Evolutionary conservation across 37 sponge, comb jelly and placozoan species (phyloP).

Genomic region (Aphrocallistes beatrix): DNA sequence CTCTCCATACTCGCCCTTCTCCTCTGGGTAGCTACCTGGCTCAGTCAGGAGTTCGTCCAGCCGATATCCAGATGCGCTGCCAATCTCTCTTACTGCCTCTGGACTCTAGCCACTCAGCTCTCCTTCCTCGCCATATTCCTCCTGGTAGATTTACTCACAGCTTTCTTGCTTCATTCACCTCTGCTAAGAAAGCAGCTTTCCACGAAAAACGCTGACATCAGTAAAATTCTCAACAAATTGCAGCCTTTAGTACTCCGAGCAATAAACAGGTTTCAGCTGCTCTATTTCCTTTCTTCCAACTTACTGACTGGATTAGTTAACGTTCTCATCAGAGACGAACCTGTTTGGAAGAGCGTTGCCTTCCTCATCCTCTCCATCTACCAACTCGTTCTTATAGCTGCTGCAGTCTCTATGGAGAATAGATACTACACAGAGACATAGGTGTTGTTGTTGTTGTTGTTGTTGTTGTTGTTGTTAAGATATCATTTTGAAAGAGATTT

Average conservation of each 20-base stretch:
- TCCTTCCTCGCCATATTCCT: background rate
- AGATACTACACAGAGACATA: no score
- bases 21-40: background rate
- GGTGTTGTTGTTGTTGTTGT: no score
- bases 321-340: background rate
- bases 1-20: background rate
- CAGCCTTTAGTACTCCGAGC: background rate
- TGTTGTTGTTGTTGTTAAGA: no score
- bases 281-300: conserved; percentile 77
- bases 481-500: no score
- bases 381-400: background rate
- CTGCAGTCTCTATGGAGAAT: background rate
- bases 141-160: background rate
- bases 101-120: background rate
- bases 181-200: background rate
- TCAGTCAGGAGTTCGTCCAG: background rate
- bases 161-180: background rate
- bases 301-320: conserved; percentile 86
- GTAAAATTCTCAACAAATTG: background rate
- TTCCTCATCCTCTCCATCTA: background rate
- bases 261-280: conserved; percentile 57
- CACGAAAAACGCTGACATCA: background rate
- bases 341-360: conserved; percentile 7
- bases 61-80: background rate
- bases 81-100: background rate